Percentiles rank a stretch among this genome's conserved stretches.
phyloP scores from a whole-genome alignment of 2,113 vertebrate species.

The Jaculus jaculus region DNA sequence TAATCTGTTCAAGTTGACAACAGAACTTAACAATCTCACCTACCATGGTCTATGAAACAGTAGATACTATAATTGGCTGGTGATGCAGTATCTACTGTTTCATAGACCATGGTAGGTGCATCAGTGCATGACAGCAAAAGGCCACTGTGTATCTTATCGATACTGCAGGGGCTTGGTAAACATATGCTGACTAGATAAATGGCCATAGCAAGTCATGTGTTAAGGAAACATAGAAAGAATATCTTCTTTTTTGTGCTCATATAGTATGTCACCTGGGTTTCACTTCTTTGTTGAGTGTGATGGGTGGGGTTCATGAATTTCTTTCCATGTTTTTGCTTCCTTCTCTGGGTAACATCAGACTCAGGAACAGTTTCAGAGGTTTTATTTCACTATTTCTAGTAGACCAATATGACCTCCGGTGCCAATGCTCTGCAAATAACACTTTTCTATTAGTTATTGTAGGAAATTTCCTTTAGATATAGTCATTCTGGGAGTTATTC shows the following conservation, averaged over 20 bases:
- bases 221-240: background rate
- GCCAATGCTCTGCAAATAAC: background rate
- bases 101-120: no score
- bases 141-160: background rate
- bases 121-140: background rate
- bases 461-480: constrained; percentile 5
- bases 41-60: background rate
- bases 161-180: background rate
- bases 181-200: background rate
- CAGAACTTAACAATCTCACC: background rate
- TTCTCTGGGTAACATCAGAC: constrained; percentile 14
- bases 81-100: no score
- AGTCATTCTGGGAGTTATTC: background rate
- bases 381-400: background rate
- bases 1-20: background rate
- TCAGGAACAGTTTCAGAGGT: background rate
- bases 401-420: background rate
- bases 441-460: background rate
- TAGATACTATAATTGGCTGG: background rate
- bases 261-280: background rate
- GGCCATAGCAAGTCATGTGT: background rate
- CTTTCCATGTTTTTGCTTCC: background rate
- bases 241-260: background rate
- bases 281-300: background rate
- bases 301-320: background rate